A percentile compares a stretch with the other conserved stretches of the same genome.
Conservation (phyloP, 64 coral and sea anemone genomes). For the Astreopora myriophthalma region DNA sequence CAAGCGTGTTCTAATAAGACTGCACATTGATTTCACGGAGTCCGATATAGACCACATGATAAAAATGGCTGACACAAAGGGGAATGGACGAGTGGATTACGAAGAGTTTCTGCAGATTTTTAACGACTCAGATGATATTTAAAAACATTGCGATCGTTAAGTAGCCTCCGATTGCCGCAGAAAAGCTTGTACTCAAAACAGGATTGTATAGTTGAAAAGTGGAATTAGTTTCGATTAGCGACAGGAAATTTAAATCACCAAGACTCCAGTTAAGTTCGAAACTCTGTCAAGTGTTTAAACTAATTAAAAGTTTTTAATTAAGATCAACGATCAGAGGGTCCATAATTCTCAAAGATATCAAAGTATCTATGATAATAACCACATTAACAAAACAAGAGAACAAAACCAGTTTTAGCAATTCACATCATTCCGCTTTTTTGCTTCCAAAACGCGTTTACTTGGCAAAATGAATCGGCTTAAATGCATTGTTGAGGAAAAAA, state of each 20-base stretch:
- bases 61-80: conserved; percentile 78
- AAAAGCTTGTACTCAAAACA: background rate
- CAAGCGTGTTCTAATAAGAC: conserved; percentile 70
- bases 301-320: too few relatives aligned
- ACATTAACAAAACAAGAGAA: background rate
- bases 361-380: too few relatives aligned
- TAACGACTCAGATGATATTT: conserved; percentile 6
- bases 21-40: conserved; percentile 67
- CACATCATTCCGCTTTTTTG: too few relatives aligned
- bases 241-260: background rate
- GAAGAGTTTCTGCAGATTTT: conserved; percentile 92
- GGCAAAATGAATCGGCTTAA: too few relatives aligned
- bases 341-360: background rate
- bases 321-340: too few relatives aligned
- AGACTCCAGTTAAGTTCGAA: background rate
- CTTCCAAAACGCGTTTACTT: too few relatives aligned
- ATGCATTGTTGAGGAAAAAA: too few relatives aligned
- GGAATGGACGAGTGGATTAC: conserved; percentile 77
- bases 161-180: too few relatives aligned
- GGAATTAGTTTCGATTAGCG: background rate
- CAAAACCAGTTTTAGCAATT: background rate
- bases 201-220: too few relatives aligned
- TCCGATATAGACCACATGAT: conserved; percentile 87
- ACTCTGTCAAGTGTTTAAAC: background rate
- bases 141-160: background rate